phyloP scores from a whole-genome alignment of 53 echinoderm and acorn worm genomes.

The Astropecten irregularis region DNA sequence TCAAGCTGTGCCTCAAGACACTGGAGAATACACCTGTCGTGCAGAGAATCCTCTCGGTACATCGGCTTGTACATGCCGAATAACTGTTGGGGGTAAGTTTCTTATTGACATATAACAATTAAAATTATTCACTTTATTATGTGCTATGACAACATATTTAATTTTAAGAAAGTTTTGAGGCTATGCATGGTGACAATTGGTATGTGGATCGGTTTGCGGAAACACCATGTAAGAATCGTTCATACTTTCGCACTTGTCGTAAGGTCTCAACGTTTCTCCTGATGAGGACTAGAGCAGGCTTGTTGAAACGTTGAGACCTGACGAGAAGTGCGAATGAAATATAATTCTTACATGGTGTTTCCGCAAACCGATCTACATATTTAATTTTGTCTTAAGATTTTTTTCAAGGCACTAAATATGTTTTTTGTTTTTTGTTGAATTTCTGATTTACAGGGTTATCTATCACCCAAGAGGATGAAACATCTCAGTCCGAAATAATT shows the following conservation, averaged over 20 bases:
- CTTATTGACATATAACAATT: background rate
- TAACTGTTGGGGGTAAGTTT: conserved; percentile 84
- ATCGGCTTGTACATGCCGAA: conserved; percentile 83
- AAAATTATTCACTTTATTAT: no score
- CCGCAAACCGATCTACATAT: no score
- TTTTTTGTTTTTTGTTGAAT: background rate
- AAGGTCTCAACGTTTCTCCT: no score
- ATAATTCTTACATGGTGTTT: no score
- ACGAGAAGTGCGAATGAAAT: no score
- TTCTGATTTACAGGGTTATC: background rate
- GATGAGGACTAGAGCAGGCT: no score
- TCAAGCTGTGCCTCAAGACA: conserved; percentile 82
- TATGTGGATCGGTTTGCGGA: no score
- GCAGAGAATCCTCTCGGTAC: conserved; percentile 91
- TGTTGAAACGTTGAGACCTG: no score
- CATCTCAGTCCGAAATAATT: conserved; percentile 71
- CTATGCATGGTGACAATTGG: no score
- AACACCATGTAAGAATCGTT: no score
- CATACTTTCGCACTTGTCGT: no score
- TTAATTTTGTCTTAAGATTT: background rate
- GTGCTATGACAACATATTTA: background rate
- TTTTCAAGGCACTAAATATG: background rate
- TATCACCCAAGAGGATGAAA: conserved; percentile 33
- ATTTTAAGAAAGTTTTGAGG: no score
- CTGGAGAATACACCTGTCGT: conserved; percentile 92